These are phyloP conservation scores for Drosophila robusta DNA, from an alignment of 2,888 invertebrate genomes.

Conservation along the genomic window DNA sequence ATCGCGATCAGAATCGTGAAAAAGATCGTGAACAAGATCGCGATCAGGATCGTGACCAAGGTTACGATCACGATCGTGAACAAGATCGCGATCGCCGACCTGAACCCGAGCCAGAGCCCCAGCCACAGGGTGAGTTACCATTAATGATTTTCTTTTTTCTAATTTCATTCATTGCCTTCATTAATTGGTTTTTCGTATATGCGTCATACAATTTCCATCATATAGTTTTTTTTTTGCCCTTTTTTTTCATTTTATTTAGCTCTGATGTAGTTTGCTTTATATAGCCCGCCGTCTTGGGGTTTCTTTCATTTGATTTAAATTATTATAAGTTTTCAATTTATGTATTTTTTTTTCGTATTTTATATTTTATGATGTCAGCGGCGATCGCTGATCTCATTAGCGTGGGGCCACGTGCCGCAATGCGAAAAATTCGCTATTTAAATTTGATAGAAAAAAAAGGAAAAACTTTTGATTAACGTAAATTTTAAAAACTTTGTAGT, in stretches of 20 bases:
- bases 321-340: conserved; percentile 1
- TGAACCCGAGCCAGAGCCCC: not conserved
- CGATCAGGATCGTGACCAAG: conserved; percentile 10
- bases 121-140: conserved; percentile 22
- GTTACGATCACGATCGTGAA: conserved; percentile 10
- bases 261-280: conserved; percentile 6
- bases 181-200: conserved; percentile 12
- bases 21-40: not conserved
- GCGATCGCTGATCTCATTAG: conserved; percentile 53
- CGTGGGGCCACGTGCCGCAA: conserved; percentile 21
- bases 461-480: conserved; percentile 5
- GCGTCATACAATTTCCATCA: conserved; percentile 4
- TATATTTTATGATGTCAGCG: conserved; percentile 34
- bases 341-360: conserved; percentile 1
- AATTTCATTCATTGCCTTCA: conserved; percentile 17
- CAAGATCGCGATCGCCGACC: not conserved
- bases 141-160: conserved; percentile 5
- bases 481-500: conserved; percentile 4
- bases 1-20: not conserved
- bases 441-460: not conserved
- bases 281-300: not conserved
- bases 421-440: conserved; percentile 1
- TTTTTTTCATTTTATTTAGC: not conserved
- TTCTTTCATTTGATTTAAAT: conserved; percentile 11
- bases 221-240: not conserved